Evolutionary conservation across 1,140 invertebrate genomes (phyloP).

Genomic region (Whitmania pigra): DNA sequence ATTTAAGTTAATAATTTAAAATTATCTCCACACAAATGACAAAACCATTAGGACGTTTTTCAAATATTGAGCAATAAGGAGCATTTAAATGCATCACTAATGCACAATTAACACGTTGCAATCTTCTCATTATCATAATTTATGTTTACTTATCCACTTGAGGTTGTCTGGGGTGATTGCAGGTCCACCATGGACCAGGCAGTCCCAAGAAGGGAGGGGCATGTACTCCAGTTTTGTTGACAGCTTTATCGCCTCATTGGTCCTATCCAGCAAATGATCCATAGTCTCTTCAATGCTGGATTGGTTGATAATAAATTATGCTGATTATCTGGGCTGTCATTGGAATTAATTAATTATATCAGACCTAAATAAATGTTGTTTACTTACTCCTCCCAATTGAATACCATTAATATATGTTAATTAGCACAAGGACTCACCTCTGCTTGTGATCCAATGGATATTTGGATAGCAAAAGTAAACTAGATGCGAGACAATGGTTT

Average conservation of each 20-base stretch:
- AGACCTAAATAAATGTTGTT: too few relatives aligned
- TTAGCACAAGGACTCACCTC: constrained; percentile 34
- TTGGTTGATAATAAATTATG: constrained; percentile 16
- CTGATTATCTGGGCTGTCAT: too few relatives aligned
- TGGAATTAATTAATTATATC: background rate
- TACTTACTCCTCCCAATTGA: background rate
- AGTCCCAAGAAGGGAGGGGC: constrained; percentile 40
- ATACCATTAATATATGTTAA: background rate
- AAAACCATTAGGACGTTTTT: too few relatives aligned
- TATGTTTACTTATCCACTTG: background rate
- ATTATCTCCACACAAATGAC: too few relatives aligned
- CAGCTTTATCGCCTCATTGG: constrained; percentile 38
- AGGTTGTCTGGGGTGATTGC: background rate
- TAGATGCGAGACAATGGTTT: constrained; percentile 45
- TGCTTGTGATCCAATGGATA: constrained; percentile 45
- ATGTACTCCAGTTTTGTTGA: constrained; percentile 45
- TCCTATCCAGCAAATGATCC: constrained; percentile 29
- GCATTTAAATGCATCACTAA: too few relatives aligned
- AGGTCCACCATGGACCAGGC: background rate
- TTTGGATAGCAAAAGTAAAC: constrained; percentile 43
- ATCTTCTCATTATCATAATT: background rate
- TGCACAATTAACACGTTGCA: too few relatives aligned
- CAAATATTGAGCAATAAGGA: too few relatives aligned
- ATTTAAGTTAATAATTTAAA: too few relatives aligned
- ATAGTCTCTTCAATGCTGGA: constrained; percentile 44